Conservation (phyloP, 1,140 invertebrate genomes). For the Achatina immaculata region DNA sequence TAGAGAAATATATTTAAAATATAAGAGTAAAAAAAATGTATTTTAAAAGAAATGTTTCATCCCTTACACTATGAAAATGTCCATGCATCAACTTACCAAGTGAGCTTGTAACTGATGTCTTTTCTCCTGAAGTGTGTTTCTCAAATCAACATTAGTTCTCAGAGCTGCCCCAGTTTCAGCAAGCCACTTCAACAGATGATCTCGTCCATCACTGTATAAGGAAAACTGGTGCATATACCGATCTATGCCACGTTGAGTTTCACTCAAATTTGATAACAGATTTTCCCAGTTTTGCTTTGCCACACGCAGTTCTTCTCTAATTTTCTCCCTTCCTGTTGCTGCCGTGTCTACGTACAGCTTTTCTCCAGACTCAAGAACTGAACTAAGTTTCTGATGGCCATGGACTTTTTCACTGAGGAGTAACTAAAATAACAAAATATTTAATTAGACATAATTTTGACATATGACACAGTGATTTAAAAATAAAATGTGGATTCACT, state of each 20-base stretch:
- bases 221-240: constrained; percentile 68
- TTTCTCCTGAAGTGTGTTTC: constrained; percentile 86
- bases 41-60: too few species aligned
- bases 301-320: constrained; percentile 84
- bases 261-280: constrained; percentile 82
- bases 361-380: constrained; percentile 83
- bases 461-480: too few species aligned
- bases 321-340: constrained; percentile 87
- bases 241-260: constrained; percentile 71
- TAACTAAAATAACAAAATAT: constrained; percentile 75
- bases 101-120: constrained; percentile 87
- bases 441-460: too few species aligned
- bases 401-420: constrained; percentile 86
- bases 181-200: constrained; percentile 84
- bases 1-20: too few species aligned
- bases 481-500: too few species aligned
- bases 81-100: constrained; percentile 74
- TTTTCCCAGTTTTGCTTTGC: constrained; percentile 84
- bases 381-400: constrained; percentile 82
- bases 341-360: constrained; percentile 91
- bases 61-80: not conserved
- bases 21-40: too few species aligned
- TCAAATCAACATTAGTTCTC: constrained; percentile 77
- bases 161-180: constrained; percentile 86
- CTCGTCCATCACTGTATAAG: constrained; percentile 83